Conservation (phyloP, 2,888 invertebrate species). For the Capitulum mitella region DNA sequence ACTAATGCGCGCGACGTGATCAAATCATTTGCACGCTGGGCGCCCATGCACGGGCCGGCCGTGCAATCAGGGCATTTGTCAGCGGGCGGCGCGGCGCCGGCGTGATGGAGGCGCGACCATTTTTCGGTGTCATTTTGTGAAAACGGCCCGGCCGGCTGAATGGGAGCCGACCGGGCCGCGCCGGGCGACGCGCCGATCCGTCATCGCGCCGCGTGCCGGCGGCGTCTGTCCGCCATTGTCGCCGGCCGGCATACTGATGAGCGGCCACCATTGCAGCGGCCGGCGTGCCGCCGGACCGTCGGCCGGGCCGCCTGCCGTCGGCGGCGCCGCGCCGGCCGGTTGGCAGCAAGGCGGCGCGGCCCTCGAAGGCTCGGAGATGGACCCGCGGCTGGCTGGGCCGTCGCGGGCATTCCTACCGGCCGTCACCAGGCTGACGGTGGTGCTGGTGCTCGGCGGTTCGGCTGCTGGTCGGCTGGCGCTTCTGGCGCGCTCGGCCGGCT, state of each 20-base stretch:
- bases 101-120: neutral
- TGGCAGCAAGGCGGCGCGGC: too few species aligned
- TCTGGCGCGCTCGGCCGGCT: too few species aligned
- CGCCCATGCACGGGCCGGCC: neutral
- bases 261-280: constrained; percentile 12
- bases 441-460: too few species aligned
- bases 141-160: neutral
- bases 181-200: neutral
- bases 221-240: neutral
- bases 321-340: too few species aligned
- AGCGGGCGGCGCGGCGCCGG: neutral
- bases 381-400: too few species aligned
- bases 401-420: too few species aligned
- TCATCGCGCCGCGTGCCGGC: neutral
- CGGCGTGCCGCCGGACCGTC: neutral
- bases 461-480: too few species aligned
- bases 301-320: neutral
- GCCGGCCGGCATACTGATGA: constrained; percentile 1
- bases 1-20: neutral
- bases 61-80: neutral
- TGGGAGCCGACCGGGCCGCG: neutral
- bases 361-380: too few species aligned
- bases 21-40: neutral
- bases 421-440: too few species aligned
- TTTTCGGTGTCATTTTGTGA: neutral